Evolutionary conservation across 2,797 vertebrate genomes (phyloP).

Genomic region (Paratrypauchen microcephalus): DNA sequence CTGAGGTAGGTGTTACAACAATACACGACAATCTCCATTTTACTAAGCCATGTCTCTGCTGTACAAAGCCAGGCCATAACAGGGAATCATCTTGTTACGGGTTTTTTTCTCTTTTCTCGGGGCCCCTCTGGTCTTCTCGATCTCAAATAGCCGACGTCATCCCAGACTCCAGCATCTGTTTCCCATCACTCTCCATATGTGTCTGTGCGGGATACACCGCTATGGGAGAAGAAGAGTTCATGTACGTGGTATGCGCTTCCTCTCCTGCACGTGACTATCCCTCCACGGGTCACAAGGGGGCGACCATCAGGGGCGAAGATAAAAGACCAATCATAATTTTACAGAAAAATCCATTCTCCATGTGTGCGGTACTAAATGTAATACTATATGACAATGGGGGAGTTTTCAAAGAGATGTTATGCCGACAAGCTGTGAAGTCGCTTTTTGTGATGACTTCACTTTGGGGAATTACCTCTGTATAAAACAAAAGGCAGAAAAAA

Average conservation of each 20-base stretch:
- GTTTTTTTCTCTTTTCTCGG: constrained; percentile 1
- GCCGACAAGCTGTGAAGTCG: not conserved
- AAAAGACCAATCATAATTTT: not conserved
- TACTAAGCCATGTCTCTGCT: not conserved
- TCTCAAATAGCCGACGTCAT: constrained; percentile 55
- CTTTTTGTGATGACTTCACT: constrained; percentile 24
- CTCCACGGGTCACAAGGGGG: constrained; percentile 34
- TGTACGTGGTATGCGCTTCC: constrained; percentile 68
- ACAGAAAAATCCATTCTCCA: not conserved
- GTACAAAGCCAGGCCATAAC: constrained; percentile 1
- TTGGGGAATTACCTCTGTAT: constrained; percentile 13
- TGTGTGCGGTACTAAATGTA: not conserved
- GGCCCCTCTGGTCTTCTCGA: constrained; percentile 12
- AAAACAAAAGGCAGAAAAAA: constrained; percentile 22
- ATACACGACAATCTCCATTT: not conserved
- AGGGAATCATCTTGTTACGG: constrained; percentile 11
- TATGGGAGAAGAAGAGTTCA: constrained; percentile 66
- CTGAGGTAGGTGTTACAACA: not conserved
- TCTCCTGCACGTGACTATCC: constrained; percentile 50
- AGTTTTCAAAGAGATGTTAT: constrained; percentile 2
- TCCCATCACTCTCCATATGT: constrained; percentile 60
- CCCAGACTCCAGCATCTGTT: constrained; percentile 64
- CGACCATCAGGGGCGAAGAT: constrained; percentile 12
- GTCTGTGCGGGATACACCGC: constrained; percentile 59
- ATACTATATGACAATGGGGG: constrained; percentile 14